phyloP scores from a whole-genome alignment of 2,113 vertebrate genomes.

The Cyprinodon variegatus region DNA sequence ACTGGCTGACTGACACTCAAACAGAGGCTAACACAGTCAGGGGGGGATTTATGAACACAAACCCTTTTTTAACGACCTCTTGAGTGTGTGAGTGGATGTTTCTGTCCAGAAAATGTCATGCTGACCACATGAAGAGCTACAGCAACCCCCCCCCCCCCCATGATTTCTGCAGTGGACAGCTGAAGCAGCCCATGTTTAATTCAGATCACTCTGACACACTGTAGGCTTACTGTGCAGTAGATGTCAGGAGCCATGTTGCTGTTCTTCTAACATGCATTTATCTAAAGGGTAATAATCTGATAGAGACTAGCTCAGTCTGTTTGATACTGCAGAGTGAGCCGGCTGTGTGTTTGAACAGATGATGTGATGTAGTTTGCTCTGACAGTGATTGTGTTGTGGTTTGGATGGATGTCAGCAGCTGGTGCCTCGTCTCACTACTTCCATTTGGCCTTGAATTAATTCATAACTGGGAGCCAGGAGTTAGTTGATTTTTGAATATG shows the following conservation, averaged over 20 bases:
- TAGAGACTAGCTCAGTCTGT: neutral
- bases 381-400: slow-evolving; percentile 33
- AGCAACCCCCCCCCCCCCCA: slow-evolving; percentile 40
- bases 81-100: slow-evolving; percentile 53
- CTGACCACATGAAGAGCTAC: slow-evolving; percentile 46
- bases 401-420: slow-evolving; percentile 21
- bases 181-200: slow-evolving; percentile 62
- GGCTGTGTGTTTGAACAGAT: slow-evolving; percentile 1
- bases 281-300: neutral
- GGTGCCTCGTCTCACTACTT: neutral
- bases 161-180: slow-evolving; percentile 13
- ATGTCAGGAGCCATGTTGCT: neutral
- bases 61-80: slow-evolving; percentile 25
- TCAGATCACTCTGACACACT: slow-evolving; percentile 29
- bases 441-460: slow-evolving; percentile 34
- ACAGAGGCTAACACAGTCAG: slow-evolving; percentile 9
- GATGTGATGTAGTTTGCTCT: slow-evolving; percentile 21
- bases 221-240: slow-evolving; percentile 19
- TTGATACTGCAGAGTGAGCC: neutral
- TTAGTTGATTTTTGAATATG: neutral
- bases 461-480: neutral
- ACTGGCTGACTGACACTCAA: slow-evolving; percentile 16
- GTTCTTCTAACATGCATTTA: neutral
- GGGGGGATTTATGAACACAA: slow-evolving; percentile 37
- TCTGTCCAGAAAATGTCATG: slow-evolving; percentile 67